Evolutionary conservation across 2,113 vertebrate species (phyloP).

Genomic region (Gymnorhina tibicen): DNA sequence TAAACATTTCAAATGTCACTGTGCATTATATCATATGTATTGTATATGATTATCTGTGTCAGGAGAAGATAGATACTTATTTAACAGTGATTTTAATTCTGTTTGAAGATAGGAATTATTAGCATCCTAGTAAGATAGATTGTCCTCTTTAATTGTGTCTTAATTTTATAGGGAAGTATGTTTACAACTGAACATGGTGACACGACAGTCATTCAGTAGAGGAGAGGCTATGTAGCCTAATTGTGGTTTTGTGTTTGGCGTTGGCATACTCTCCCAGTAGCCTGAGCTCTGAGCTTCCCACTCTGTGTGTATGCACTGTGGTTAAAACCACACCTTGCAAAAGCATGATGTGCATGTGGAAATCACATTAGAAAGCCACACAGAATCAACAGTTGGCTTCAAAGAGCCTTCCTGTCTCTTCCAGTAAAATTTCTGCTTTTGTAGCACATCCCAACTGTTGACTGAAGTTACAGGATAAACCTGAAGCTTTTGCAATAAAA

Average conservation of each 20-base stretch:
- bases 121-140: neutral
- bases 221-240: neutral
- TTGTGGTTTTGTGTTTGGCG: neutral
- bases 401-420: neutral
- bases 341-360: neutral
- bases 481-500: neutral
- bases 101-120: neutral
- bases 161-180: neutral
- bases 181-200: neutral
- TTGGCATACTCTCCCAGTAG: neutral
- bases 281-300: neutral
- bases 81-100: neutral
- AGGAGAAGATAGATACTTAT: neutral
- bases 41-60: neutral
- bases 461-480: neutral
- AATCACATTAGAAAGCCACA: neutral
- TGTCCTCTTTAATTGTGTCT: neutral
- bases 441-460: neutral
- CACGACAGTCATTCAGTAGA: neutral
- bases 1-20: neutral
- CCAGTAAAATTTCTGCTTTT: neutral
- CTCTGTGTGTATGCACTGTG: neutral
- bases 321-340: constrained; percentile 21
- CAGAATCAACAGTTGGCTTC: neutral
- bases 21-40: neutral